Evolutionary conservation across 2,113 vertebrate species (phyloP).

Genomic region (Erinaceus europaeus): DNA sequence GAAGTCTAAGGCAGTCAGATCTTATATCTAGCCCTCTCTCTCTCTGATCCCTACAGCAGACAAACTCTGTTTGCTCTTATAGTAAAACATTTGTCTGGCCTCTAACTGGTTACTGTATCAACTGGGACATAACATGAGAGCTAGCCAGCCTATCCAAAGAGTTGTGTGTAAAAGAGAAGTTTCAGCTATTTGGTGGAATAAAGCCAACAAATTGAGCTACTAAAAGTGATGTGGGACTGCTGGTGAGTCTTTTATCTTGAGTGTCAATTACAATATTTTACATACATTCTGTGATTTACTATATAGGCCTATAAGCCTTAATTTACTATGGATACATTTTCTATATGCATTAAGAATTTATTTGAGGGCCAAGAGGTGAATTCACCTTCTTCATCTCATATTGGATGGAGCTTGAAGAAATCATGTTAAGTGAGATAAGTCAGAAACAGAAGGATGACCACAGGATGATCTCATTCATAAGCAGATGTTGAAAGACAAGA

Average conservation of each 20-base stretch:
- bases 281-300: background rate
- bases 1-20: conserved; percentile 62
- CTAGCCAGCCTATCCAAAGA: conserved; percentile 53
- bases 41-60: conserved; percentile 73
- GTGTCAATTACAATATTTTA: background rate
- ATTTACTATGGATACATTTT: no score
- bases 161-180: conserved; percentile 62
- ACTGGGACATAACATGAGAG: conserved; percentile 60
- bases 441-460: no score
- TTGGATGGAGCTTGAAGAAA: no score
- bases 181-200: conserved; percentile 57
- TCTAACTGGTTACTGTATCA: conserved; percentile 72
- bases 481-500: no score
- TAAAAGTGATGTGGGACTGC: background rate
- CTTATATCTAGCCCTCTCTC: background rate
- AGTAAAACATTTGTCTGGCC: conserved; percentile 69
- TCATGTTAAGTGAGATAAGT: no score
- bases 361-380: no score
- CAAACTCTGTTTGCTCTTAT: conserved; percentile 66
- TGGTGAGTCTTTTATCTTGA: background rate
- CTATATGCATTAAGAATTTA: no score
- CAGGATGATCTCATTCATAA: no score
- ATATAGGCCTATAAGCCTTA: fast-evolving
- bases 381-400: no score
- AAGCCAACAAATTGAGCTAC: background rate